phyloP scores from a whole-genome alignment of 2,888 invertebrate species.

The Chalcis sispes region DNA sequence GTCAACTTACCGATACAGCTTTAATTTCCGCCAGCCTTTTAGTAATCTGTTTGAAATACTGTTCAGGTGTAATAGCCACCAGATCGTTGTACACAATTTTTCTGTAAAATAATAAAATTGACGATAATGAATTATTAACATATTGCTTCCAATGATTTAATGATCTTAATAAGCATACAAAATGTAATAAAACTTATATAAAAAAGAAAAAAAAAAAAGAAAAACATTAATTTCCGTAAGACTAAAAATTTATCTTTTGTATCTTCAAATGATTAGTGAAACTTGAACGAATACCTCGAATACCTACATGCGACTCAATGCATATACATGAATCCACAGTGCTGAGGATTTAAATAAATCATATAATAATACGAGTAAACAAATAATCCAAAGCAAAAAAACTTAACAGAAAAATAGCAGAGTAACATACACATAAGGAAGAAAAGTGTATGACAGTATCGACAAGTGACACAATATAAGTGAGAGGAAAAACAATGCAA shows the following conservation, averaged over 20 bases:
- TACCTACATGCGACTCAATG: slow-evolving; percentile 40
- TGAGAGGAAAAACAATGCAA: slow-evolving; percentile 26
- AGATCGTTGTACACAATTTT: slow-evolving; percentile 93
- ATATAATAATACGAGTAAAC: slow-evolving; percentile 5
- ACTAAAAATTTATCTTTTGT: neutral
- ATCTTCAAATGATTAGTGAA: neutral
- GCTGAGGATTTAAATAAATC: slow-evolving; percentile 13
- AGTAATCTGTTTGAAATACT: slow-evolving; percentile 95
- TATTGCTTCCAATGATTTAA: neutral
- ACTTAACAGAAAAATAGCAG: neutral
- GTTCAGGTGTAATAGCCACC: slow-evolving; percentile 93
- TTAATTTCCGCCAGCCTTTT: slow-evolving; percentile 91
- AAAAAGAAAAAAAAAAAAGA: neutral
- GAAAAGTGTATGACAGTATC: neutral
- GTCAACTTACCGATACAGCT: slow-evolving; percentile 87
- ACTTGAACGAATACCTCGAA: slow-evolving; percentile 2
- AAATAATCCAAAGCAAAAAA: slow-evolving; percentile 7
- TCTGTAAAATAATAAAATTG: slow-evolving; percentile 78
- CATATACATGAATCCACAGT: slow-evolving; percentile 18
- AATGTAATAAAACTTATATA: neutral
- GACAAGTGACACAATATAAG: slow-evolving; percentile 20
- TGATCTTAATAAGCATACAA: neutral
- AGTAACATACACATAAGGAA: slow-evolving; percentile 1
- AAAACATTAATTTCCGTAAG: no score
- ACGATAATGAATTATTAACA: neutral